Evolutionary conservation across 2,888 invertebrate species (phyloP).

Genomic region (Chrysolina oricalcia): DNA sequence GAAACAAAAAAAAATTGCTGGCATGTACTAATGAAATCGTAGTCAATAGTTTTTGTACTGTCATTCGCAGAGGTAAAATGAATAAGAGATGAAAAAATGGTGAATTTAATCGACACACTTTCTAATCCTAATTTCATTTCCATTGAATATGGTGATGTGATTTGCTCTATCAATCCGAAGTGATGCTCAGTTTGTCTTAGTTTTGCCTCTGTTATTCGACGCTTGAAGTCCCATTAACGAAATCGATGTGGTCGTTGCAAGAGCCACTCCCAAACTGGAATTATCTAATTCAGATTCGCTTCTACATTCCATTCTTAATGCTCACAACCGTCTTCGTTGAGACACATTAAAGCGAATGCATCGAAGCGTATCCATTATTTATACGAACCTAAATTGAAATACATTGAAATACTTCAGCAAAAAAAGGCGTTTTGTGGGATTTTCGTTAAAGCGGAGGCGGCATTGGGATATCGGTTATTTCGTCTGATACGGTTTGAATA

Average conservation of each 20-base stretch:
- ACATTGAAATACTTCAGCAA: slow-evolving; percentile 2
- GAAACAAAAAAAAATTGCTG: too few relatives aligned
- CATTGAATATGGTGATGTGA: too few relatives aligned
- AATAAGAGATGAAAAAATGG: too few relatives aligned
- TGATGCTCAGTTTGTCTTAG: too few relatives aligned
- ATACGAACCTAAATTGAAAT: neutral
- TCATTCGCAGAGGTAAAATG: too few relatives aligned
- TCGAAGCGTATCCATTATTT: slow-evolving; percentile 17
- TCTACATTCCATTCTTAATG: slow-evolving; percentile 7
- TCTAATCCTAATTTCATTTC: too few relatives aligned
- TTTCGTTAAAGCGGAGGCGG: neutral
- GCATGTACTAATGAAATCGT: too few relatives aligned
- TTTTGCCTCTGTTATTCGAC: too few relatives aligned
- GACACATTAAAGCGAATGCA: slow-evolving; percentile 9
- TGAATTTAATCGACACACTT: too few relatives aligned
- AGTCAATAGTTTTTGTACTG: too few relatives aligned
- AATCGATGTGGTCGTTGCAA: neutral
- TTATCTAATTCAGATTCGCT: slow-evolving; percentile 16
- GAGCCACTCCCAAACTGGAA: slow-evolving; percentile 5
- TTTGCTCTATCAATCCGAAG: too few relatives aligned
- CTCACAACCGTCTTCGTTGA: slow-evolving; percentile 3
- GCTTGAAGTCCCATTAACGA: neutral
- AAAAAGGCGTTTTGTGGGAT: slow-evolving; percentile 13
- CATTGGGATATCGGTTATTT: neutral
- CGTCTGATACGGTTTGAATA: neutral